phyloP scores from a whole-genome alignment of 1,140 invertebrate species.

The Ooceraea biroi region DNA sequence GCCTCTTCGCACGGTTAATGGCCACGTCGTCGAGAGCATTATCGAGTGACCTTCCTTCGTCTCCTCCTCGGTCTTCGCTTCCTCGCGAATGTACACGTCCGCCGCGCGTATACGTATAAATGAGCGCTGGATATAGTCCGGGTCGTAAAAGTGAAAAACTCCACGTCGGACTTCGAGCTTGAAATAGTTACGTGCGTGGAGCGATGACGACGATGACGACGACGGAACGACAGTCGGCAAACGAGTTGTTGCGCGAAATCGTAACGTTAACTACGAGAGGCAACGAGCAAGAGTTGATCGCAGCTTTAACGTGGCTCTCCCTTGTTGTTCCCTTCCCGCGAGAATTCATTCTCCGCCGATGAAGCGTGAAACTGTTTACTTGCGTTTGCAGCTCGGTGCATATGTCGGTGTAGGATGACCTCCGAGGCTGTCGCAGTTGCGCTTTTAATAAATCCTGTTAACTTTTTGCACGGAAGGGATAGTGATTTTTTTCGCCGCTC shows the following conservation, averaged over 20 bases:
- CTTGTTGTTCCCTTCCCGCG: too few species aligned
- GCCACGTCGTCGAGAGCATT: slow-evolving; percentile 58
- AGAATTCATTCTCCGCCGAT: too few species aligned
- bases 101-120: slow-evolving; percentile 1
- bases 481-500: background rate
- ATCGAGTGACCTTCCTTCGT: slow-evolving; percentile 58
- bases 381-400: too few species aligned
- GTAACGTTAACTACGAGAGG: too few species aligned
- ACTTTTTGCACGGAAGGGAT: background rate
- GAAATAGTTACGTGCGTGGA: background rate
- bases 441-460: too few species aligned
- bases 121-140: background rate
- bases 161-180: background rate
- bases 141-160: slow-evolving; percentile 43
- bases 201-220: too few species aligned
- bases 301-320: too few species aligned
- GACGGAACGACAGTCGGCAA: slow-evolving; percentile 18
- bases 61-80: slow-evolving; percentile 47
- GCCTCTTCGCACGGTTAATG: slow-evolving; percentile 61
- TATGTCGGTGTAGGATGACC: too few species aligned
- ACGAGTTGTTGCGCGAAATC: background rate
- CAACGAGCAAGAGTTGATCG: background rate
- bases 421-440: too few species aligned
- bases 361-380: too few species aligned
- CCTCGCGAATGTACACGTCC: background rate